Base-by-base conservation (phyloP, 35 echinoderm and acorn worm species). In the Heliocidaris tuberculata region DNA sequence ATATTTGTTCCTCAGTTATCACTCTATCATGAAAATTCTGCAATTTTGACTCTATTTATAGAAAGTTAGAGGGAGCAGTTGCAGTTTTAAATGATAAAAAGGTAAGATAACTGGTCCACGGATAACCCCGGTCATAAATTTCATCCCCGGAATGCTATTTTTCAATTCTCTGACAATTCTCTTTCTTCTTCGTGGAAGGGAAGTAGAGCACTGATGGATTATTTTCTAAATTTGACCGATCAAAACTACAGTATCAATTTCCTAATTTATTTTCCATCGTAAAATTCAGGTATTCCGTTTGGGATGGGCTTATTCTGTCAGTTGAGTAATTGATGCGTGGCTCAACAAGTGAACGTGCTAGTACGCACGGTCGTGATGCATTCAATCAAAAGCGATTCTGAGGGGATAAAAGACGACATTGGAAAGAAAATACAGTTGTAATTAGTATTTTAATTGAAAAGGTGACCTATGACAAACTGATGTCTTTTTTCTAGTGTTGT, bases 201-300 rank as follows among this genome's bases (percentile, higher is more conserved):
- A 32, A 89, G 87, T 47, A 2, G 31, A 48, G 87, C 32, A 89
- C 87, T 89, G 87, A 89, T 89, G 47, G 87, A 89, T 89, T 89
- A 48, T 32, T 32, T 89, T 89, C 87, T 13, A 89, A 48, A 78
- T 47, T 47, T 16, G 32, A 89, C 48, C 91, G 11, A 93, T 93
- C 65, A 78, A 52, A 93, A 52, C 47, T n/a, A 42, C 87, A 59
- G 91, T 93, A 52, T 93, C 91, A 59, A 59, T 93, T 93, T 50
- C 91, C 19, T n/a, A 49, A 59, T 93, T 93, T 93, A 93, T 93
- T 93, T 59, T 30, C n/a, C 2, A 93, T 93, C 91, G 50, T 93
- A 93, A 93, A 93, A 93, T 56, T 93, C 87, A 89, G 87, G 31
- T 89, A 48, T n/a, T 78, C 65, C 21, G 65, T 78, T 27, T 27